These are phyloP conservation scores for Elanoides forficatus DNA, from an alignment of 2,113 vertebrate species.

Conservation along the genomic window DNA sequence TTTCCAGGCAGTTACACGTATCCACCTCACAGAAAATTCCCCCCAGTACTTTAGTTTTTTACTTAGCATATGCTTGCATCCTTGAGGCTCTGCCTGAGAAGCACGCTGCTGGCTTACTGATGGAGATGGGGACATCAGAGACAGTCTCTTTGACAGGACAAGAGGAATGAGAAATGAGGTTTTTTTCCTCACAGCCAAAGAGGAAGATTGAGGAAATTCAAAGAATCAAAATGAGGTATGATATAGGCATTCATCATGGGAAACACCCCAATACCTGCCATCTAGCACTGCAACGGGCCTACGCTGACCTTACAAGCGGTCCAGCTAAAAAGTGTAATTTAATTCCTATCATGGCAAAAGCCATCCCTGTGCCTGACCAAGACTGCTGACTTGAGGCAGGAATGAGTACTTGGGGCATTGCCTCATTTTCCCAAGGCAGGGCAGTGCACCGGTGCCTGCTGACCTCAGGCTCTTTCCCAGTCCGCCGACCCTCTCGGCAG, in stretches of 20 bases:
- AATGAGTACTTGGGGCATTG: neutral
- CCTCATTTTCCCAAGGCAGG: neutral
- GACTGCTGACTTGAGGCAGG: neutral
- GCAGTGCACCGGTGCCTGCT: accelerated
- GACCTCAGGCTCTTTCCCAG: neutral
- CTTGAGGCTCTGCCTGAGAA: neutral
- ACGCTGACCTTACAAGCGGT: neutral
- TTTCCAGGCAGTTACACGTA: neutral
- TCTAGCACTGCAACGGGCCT: neutral
- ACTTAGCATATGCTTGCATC: neutral
- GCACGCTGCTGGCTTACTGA: neutral
- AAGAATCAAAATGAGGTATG: neutral
- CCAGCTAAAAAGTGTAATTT: neutral
- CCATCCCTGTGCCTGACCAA: neutral
- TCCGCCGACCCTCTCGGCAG: accelerated
- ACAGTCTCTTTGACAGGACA: neutral
- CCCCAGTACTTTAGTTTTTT: neutral
- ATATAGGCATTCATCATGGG: neutral
- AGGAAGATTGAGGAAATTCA: neutral
- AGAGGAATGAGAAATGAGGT: accelerated
- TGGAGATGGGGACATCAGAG: neutral
- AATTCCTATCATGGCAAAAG: neutral
- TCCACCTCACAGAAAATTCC: neutral
- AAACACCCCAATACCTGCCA: neutral
- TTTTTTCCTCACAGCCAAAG: neutral